Evolutionary conservation across 2,888 invertebrate genomes (phyloP).

Genomic region (Stegana nigrithorax): DNA sequence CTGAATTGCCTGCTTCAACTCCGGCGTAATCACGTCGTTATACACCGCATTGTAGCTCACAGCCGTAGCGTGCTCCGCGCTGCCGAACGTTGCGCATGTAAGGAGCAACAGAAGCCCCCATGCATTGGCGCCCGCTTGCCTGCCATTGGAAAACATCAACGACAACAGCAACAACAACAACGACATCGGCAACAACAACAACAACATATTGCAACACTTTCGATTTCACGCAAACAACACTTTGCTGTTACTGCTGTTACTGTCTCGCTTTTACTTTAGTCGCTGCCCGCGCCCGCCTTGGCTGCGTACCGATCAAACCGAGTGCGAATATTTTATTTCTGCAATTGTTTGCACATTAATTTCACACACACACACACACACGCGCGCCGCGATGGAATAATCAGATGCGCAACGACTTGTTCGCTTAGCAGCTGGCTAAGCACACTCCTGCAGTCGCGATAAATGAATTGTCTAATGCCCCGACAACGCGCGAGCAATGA

Average conservation of each 20-base stretch:
- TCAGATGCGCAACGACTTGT: background rate
- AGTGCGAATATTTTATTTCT: background rate
- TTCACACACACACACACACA: background rate
- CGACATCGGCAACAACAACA: slow-evolving; percentile 29
- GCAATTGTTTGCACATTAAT: slow-evolving; percentile 12
- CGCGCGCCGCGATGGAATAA: background rate
- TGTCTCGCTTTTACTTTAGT: too few species aligned
- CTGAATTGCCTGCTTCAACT: slow-evolving; percentile 62
- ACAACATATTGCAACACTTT: slow-evolving; percentile 54
- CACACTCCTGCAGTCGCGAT: too few species aligned
- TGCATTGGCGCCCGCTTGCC: too few species aligned
- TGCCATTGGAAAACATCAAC: slow-evolving; percentile 24
- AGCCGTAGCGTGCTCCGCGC: slow-evolving; percentile 16
- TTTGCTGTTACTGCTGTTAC: too few species aligned
- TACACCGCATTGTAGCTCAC: slow-evolving; percentile 63
- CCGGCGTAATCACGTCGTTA: slow-evolving; percentile 58
- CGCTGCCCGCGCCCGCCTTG: too few species aligned
- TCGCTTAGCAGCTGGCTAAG: background rate
- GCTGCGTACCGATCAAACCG: too few species aligned
- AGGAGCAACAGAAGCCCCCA: background rate
- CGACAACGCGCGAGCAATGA: too few species aligned
- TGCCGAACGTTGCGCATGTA: too few species aligned
- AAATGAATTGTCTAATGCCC: too few species aligned
- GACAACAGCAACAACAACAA: slow-evolving; percentile 32
- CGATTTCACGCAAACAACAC: too few species aligned